phyloP scores from a whole-genome alignment of 1,140 invertebrate species.

The Ceratoteleas bidentatus region DNA sequence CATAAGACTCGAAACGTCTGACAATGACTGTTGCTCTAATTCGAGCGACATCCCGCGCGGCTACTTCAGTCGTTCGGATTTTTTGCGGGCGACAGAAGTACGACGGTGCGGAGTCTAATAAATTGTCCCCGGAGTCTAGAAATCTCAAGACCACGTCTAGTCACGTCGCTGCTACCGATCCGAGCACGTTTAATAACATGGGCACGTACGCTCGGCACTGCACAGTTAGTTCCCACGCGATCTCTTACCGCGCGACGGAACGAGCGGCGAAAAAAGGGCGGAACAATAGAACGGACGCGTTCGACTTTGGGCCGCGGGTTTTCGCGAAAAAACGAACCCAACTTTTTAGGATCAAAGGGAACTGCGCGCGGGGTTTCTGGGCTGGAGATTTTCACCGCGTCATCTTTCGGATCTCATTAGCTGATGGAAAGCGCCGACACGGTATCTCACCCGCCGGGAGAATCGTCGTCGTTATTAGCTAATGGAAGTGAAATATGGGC shows the following conservation, averaged over 20 bases:
- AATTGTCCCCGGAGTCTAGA: conserved; percentile 57
- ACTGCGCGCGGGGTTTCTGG: conserved; percentile 47
- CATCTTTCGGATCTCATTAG: conserved; percentile 73
- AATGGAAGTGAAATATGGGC: conserved; percentile 72
- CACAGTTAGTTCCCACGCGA: conserved; percentile 74
- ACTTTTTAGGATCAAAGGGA: conserved; percentile 21
- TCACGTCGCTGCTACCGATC: conserved; percentile 62
- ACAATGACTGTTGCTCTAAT: background rate
- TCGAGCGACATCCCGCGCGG: background rate
- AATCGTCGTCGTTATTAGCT: conserved; percentile 72
- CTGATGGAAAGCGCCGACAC: conserved; percentile 67
- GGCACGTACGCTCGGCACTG: conserved; percentile 73
- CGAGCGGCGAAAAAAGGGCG: conserved; percentile 36
- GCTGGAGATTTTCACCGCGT: conserved; percentile 64
- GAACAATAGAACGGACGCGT: conserved; percentile 50
- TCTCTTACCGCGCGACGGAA: conserved; percentile 55
- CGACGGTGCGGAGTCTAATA: conserved; percentile 54
- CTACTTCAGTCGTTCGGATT: conserved; percentile 8
- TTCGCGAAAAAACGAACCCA: background rate
- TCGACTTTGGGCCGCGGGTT: conserved; percentile 42
- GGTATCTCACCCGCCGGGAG: conserved; percentile 67
- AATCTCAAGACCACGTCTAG: conserved; percentile 56
- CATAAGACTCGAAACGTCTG: background rate
- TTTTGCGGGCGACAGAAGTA: conserved; percentile 35
- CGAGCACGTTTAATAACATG: conserved; percentile 72